phyloP scores from a whole-genome alignment of 1,140 invertebrate species.

The Diuraphis noxia region DNA sequence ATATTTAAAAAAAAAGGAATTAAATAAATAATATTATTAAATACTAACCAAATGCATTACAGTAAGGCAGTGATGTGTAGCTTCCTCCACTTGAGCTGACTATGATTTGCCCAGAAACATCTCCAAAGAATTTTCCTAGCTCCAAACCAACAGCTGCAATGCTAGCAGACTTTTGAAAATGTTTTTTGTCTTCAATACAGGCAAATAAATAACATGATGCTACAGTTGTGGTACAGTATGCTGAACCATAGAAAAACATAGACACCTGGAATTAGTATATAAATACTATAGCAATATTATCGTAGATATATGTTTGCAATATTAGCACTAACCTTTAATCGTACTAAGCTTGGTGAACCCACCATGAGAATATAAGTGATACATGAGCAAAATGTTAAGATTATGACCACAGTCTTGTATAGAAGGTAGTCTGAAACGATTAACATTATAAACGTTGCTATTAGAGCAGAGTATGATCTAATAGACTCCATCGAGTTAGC shows the following conservation, averaged over 20 bases:
- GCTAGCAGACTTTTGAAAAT: not conserved
- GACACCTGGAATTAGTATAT: not conserved
- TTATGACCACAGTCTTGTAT: not conserved
- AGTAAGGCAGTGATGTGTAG: not conserved
- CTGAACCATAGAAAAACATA: not conserved
- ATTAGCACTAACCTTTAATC: not conserved
- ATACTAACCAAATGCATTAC: not conserved
- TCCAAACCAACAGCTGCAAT: not conserved
- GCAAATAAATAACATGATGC: constrained; percentile 11
- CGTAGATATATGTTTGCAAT: not conserved
- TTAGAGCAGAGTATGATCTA: not conserved
- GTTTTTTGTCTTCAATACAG: not conserved
- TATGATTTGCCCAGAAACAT: not conserved
- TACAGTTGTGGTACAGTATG: not conserved
- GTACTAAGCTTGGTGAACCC: not conserved
- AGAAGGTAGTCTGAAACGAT: not conserved
- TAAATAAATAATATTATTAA: not conserved
- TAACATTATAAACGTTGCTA: not conserved
- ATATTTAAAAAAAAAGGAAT: too few species aligned
- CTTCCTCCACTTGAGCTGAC: not conserved
- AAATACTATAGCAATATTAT: not conserved
- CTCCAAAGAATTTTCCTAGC: not conserved
- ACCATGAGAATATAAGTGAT: not conserved
- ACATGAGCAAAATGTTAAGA: not conserved
- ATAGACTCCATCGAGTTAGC: not conserved